Evolutionary conservation across 2,888 invertebrate species (phyloP).

Genomic region (Sphaerolaimus hirsutus): DNA sequence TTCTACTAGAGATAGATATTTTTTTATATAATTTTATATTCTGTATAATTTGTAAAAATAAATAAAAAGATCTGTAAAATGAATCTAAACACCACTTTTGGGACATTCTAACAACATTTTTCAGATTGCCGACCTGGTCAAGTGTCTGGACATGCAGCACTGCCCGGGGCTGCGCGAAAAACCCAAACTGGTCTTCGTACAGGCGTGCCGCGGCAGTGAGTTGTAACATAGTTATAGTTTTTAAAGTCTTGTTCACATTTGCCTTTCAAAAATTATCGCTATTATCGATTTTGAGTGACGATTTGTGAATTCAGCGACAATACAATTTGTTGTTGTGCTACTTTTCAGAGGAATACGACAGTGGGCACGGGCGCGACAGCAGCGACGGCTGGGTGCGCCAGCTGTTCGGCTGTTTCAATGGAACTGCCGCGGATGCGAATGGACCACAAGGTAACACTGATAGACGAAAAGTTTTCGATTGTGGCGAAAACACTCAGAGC

Average conservation of each 20-base stretch:
- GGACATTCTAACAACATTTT: no score
- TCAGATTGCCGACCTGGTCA: constrained; percentile 11
- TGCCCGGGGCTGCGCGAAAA: constrained; percentile 19
- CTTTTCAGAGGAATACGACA: constrained; percentile 3
- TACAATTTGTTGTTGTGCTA: not conserved
- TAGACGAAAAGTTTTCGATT: no score
- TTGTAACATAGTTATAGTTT: not conserved
- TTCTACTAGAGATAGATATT: no score
- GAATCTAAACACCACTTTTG: no score
- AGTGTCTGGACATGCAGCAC: constrained; percentile 12
- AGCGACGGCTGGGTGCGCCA: no score
- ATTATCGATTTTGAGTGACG: not conserved
- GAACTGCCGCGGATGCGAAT: no score
- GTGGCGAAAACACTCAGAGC: no score
- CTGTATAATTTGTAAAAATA: no score
- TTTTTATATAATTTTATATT: no score
- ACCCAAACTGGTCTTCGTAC: constrained; percentile 22
- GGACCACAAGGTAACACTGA: no score
- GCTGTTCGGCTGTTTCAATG: no score
- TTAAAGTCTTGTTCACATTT: not conserved
- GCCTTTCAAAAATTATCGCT: not conserved
- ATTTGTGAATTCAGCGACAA: not conserved
- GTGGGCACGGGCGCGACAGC: not conserved
- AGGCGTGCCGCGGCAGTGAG: constrained; percentile 24
- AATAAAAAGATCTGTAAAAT: no score